Conservation (phyloP, 2,113 vertebrate species). For the Melierax canorus region DNA sequence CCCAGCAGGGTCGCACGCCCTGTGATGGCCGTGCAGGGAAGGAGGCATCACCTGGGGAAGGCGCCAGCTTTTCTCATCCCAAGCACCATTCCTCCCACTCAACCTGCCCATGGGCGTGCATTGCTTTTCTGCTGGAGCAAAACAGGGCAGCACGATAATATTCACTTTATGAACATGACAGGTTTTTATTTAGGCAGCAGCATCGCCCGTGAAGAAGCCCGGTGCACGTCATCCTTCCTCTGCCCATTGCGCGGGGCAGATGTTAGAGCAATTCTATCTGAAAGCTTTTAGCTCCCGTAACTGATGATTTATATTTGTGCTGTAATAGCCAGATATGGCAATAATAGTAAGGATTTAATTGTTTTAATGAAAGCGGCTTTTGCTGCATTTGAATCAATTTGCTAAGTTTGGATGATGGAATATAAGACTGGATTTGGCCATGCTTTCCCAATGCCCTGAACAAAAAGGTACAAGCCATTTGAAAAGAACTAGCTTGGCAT, state of each 20-base stretch:
- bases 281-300: slow-evolving; percentile 31
- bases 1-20: neutral
- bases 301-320: slow-evolving; percentile 22
- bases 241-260: neutral
- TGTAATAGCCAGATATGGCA: neutral
- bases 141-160: neutral
- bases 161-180: neutral
- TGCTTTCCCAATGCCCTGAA: neutral
- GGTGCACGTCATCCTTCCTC: neutral
- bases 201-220: rapidly evolving
- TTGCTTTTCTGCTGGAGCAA: neutral
- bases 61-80: neutral
- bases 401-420: neutral
- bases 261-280: neutral
- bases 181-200: neutral
- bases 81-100: neutral
- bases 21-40: rapidly evolving
- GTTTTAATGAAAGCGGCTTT: slow-evolving; percentile 34
- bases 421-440: neutral
- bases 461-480: neutral
- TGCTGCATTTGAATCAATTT: neutral
- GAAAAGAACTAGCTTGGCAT: neutral
- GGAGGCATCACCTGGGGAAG: neutral
- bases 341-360: slow-evolving; percentile 8
- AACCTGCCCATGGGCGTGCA: neutral